Conservation (phyloP, 2,113 vertebrate genomes). For the Hippopotamus amphibius region DNA sequence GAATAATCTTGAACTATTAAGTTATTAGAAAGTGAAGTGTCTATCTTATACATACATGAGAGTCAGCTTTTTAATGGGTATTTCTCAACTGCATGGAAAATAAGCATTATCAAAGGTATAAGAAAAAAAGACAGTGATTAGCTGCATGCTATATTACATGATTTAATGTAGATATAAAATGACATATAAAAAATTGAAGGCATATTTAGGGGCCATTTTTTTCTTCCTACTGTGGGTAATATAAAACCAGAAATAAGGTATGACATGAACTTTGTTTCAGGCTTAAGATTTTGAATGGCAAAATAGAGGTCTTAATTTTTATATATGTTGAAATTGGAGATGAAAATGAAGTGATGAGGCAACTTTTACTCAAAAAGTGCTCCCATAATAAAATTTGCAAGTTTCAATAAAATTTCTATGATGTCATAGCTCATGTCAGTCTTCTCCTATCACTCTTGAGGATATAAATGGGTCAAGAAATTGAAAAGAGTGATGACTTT, state of each 20-base stretch:
- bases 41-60: neutral
- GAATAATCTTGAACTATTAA: neutral
- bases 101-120: neutral
- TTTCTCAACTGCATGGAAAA: neutral
- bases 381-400: conserved; percentile 79
- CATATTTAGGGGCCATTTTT: neutral
- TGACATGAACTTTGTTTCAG: neutral
- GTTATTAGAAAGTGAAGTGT: neutral
- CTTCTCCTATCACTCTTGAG: conserved; percentile 64
- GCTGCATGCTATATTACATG: neutral
- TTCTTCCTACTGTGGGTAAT: neutral
- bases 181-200: neutral
- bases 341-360: conserved; percentile 77
- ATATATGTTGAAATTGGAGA: conserved; percentile 62
- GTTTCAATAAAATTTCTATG: conserved; percentile 58
- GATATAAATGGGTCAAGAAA: conserved; percentile 73
- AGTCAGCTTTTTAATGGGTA: neutral
- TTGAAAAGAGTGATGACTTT: conserved; percentile 70
- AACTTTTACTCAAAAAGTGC: conserved; percentile 66
- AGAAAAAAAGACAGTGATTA: neutral
- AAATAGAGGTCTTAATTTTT: conserved; percentile 58
- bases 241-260: neutral
- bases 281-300: neutral
- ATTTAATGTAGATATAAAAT: neutral
- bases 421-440: conserved; percentile 57